Base-by-base conservation (phyloP, 2,888 invertebrate species). In the Athalia cordata region DNA sequence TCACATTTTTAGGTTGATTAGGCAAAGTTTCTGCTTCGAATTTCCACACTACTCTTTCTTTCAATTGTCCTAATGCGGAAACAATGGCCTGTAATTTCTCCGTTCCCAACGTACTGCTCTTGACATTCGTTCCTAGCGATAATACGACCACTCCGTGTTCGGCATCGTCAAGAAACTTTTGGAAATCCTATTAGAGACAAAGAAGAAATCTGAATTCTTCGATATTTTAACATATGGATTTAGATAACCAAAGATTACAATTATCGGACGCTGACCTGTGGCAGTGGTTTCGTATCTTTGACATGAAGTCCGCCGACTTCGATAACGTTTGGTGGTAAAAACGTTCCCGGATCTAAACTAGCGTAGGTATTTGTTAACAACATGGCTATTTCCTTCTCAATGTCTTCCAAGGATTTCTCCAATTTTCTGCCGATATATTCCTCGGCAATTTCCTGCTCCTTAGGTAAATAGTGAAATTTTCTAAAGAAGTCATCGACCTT, bases 11-110 rank as follows among this genome's bases (percentile, higher is more conserved):
- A 4, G 75, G 75, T 43, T 49, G 15, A 43, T 62, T 6, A 11
- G 5, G 15, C 64, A 75, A 75, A 55, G 78, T 5, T 43, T 82
- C 81, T 7, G n/a, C 9, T 11, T 72, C 72, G 45, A 81, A 72
- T 43, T 83, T 83, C 83, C 83, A 83, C 5, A 83, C 49, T 3
- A 82, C 72, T 78, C 80, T 79, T 65, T 81, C 80, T 3, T 77
- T 80, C 2, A 80, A n/a, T 55, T 78, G 79, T 1, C 79, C 68
- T 0, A 81, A n/a, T 57, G 72, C 79, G 4, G n/a, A 61, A 11
- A 75, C 62, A 11, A 75, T 64, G 4, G 55, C 62, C 43, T 75
- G 15, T 15, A 75, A 29, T 43, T 57, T 75, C 7, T 75, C 75
- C 8, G 52, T 5, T 7, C 50, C 64, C 15, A 75, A 75, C 50